Base-by-base conservation (phyloP, 2,797 vertebrate species). In the Galagoides demidoff region DNA sequence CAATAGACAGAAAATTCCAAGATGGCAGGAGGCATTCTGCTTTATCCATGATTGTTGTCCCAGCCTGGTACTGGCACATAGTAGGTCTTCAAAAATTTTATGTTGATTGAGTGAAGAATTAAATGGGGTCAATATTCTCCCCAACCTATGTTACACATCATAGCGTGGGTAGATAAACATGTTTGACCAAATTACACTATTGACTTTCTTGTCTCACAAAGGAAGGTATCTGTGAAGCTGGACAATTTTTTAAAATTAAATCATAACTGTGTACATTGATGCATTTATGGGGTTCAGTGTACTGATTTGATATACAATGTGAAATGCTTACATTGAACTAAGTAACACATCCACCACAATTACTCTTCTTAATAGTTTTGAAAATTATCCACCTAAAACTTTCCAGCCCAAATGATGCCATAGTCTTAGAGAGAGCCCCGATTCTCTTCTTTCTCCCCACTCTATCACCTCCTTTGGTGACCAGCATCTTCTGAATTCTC, bases 351-450 rank as follows among this genome's bases (percentile, higher is more conserved):
- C 4, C 49, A 52, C 16, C 49, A 52, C 49, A 52, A 52, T 52
- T 52, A 52, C 49, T 52, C 16, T 52, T 52, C 49, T 52, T 52
- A 52, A 14, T 52, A 52, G 49, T 52, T 52, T 52, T 52, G 49
- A 52, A 52, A 52, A 52, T 90, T 78, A 94, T 66, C 52, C 76
- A 61, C 83, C 68, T 55, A n/a, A 85, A 12, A 39, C 52, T 78
- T 87, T 87, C 94, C 63, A 92, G 97, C 84, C 12, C 91, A 73
- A 34, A 73, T 17, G 59, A 88, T 85, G 93, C 94, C 89, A 66
- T 77, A 39, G 86, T 85, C 55, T 57, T 17, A 71, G 82, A 74
- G 34, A 77, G 34, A 77, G 16, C 19, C 14, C 13, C 2, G 39
- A 52, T 23, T 79, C 16, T 81, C 16, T 63, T 63, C 39, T 43